phyloP scores from a whole-genome alignment of 2,888 invertebrate genomes.

The Cephonodes hylas region DNA sequence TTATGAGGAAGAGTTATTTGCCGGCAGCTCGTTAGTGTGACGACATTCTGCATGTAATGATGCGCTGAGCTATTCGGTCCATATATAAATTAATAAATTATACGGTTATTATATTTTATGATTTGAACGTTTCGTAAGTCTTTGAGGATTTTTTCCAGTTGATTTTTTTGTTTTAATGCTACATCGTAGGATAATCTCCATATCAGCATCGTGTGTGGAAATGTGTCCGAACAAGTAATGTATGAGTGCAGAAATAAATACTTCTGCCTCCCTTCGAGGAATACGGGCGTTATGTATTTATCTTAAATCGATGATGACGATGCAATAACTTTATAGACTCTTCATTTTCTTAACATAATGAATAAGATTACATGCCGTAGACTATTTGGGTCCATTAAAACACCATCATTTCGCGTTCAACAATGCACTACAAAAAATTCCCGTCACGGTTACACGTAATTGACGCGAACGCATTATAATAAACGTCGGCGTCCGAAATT shows the following conservation, averaged over 20 bases:
- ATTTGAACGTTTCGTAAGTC: background rate
- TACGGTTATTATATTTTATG: background rate
- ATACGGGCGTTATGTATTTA: no score
- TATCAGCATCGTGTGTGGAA: no score
- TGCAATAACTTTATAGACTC: no score
- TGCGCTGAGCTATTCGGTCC: constrained; percentile 47
- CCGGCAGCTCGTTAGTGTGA: constrained; percentile 62
- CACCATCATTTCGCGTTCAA: background rate
- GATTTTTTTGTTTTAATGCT: no score
- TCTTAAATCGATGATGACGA: no score
- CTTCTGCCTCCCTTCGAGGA: no score
- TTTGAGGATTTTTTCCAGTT: background rate
- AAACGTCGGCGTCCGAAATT: constrained; percentile 32
- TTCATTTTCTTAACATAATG: no score
- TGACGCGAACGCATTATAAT: constrained; percentile 32
- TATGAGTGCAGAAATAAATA: no score
- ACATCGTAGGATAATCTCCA: no score
- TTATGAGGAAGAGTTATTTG: constrained; percentile 63
- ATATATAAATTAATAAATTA: constrained; percentile 43
- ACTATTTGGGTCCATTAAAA: background rate
- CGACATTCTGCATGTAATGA: constrained; percentile 61
- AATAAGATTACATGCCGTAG: no score
- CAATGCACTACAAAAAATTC: background rate
- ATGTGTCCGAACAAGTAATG: no score
- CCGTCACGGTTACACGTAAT: constrained; percentile 15